Base-by-base conservation (phyloP, 2,113 vertebrate species). In the Herpetotheres cachinnans region DNA sequence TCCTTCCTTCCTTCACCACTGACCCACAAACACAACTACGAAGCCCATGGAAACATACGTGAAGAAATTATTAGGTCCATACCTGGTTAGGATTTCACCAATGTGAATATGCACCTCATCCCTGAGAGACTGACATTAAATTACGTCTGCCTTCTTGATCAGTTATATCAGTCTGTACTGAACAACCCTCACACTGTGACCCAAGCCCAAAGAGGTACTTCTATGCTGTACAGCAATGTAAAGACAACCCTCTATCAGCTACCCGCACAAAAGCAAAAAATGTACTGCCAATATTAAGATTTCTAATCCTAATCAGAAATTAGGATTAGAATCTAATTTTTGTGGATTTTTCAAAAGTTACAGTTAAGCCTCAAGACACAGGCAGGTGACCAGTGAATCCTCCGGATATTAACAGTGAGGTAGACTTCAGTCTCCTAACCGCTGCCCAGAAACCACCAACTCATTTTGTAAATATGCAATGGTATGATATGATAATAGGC, bases 1-100 rank as follows among this genome's bases (percentile, higher is more conserved):
- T 63, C 54, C 10, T 29, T 63, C n/a, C 47, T 18, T 63, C n/a
- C 47, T 18, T 82, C 40, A 22, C 29, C 40, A 55, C 22, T 67
- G 62, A 71, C 7, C 21, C 74, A 80, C 19, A 79, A 46, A 46
- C 18, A 32, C 0, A 0, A 87, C 56, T 29, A 65, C 1, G 1
- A 80, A 93, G 56, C n/a, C 27, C 47, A 55, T 13, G 42, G 14
- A 73, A 84, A n/a, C 13, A 24, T 4, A 14, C 1, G 1, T 8
- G 26, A 42, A 25, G 34, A 79, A 86, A 71, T n/a, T 52, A 40
- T 40, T 18, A 71, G 42, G 22, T 52, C 17, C 17, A 9, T 17
- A n/a, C 1, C 19, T 10, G 15, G 10, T 46, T 44, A 70, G n/a
- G 56, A 59, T 63, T 92, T 54, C 65, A 66, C 34, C 61, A 58